Evolutionary conservation across 2,113 vertebrate genomes (phyloP).

Genomic region (Kobus ellipsiprymnus): DNA sequence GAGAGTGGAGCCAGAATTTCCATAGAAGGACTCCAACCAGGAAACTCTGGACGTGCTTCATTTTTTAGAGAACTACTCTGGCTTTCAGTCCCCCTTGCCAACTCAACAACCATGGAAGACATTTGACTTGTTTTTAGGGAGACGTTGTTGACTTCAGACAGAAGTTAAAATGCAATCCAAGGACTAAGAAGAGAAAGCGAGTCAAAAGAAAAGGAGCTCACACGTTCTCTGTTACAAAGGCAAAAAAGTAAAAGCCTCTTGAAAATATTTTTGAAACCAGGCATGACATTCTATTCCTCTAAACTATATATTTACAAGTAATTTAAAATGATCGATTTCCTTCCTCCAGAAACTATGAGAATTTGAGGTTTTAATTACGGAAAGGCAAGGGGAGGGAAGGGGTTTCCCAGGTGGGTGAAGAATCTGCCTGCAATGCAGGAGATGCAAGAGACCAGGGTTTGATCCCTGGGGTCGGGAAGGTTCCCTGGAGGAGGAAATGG

Average conservation of each 20-base stretch:
- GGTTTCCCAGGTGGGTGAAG: background rate
- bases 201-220: background rate
- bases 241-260: background rate
- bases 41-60: background rate
- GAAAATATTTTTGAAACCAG: background rate
- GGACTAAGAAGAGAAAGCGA: background rate
- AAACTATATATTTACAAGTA: background rate
- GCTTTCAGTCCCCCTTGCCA: background rate
- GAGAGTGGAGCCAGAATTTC: slow-evolving; percentile 26
- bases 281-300: background rate
- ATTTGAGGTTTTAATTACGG: background rate
- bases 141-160: background rate
- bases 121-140: background rate
- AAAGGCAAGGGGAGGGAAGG: background rate
- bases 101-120: background rate
- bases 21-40: slow-evolving; percentile 8
- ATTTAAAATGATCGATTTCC: background rate
- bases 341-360: background rate
- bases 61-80: background rate
- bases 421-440: background rate
- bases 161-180: background rate
- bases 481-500: background rate
- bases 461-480: background rate
- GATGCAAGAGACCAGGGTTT: background rate
- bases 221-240: background rate